These are phyloP conservation scores for Glyphotaelius pellucidus DNA, from an alignment of 2,888 invertebrate genomes.

Conservation along the genomic window DNA sequence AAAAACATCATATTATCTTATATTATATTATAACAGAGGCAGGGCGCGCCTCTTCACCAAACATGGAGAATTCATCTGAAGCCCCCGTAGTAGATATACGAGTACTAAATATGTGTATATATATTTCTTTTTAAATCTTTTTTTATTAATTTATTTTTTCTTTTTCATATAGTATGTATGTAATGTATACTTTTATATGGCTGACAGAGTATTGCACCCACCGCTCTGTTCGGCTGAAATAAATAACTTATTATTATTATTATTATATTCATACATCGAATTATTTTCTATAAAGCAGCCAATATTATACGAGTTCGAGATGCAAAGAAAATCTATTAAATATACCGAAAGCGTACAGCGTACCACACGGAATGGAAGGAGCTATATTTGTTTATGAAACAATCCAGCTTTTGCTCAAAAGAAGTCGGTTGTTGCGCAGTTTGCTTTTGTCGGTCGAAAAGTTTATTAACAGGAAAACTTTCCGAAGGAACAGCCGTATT, in stretches of 20 bases:
- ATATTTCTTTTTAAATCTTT: too few relatives aligned
- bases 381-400: slow-evolving; percentile 36
- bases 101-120: too few relatives aligned
- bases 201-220: too few relatives aligned
- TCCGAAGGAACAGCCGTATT: not conserved
- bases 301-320: slow-evolving; percentile 2
- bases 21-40: too few relatives aligned
- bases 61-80: too few relatives aligned
- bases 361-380: not conserved
- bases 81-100: too few relatives aligned
- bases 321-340: slow-evolving; percentile 1
- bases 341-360: not conserved
- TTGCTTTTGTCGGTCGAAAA: slow-evolving; percentile 27
- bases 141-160: too few relatives aligned
- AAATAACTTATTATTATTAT: too few relatives aligned
- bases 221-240: too few relatives aligned
- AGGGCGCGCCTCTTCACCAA: too few relatives aligned
- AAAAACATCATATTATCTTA: not conserved
- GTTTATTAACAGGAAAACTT: slow-evolving; percentile 33
- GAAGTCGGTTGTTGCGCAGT: slow-evolving; percentile 20
- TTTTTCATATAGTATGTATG: too few relatives aligned
- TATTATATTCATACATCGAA: not conserved
- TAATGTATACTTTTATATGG: too few relatives aligned
- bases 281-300: not conserved
- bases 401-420: slow-evolving; percentile 37